Evolutionary conservation across 2,797 vertebrate species (phyloP), one percentile per base, ranked within the genome.

Genomic region (Notolepis coatsorum): DNA sequence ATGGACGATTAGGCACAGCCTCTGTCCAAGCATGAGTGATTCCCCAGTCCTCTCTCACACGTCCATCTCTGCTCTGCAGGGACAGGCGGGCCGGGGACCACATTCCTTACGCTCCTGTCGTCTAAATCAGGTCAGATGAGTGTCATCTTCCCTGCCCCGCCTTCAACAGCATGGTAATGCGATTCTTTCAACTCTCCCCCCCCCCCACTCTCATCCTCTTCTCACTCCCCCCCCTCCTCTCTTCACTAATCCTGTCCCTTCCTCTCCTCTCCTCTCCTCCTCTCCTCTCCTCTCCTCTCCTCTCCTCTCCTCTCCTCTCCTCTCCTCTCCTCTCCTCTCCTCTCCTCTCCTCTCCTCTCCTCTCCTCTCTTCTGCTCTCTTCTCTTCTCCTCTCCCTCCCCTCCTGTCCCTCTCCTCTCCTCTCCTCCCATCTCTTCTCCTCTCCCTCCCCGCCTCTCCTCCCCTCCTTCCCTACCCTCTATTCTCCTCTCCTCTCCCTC

Each of bases 21-120:
- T 91, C 83, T 77, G 71, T 82, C 86, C 89, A 84, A 87, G 85
- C 89, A 76, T 89, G 81, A 88, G 58, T 58, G 23, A 88, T 85
- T 87, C 77, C 57, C 80, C 79, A 70, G 72, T 85, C 79, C 73
- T 76, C 81, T 62, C 78, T 85, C 61, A 45, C 65, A 65, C 63
- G 69, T 70, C 66, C 75, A 35, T 39, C 7, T 50, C 68, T 68
- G 71, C 63, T 61, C 25, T 1, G 65, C 66, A 69, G 85, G 86
- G 79, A 86, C 79, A 80, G 89, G 77, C 73, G 70, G 82, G 77
- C 77, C 42, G 68, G 72, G 71, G 84, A 88, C 75, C 82, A 79
- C 77, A 84, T 91, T 91, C 84, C 84, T 92, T 89, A 90, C 84
- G 89, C 91, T 91, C 88, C 85, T 88, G 88, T 89, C 88, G 71